A percentile compares a stretch with the other conserved stretches of the same genome.
Evolutionary conservation across 2,888 invertebrate species (phyloP).

Genomic region (Conus canariensis): DNA sequence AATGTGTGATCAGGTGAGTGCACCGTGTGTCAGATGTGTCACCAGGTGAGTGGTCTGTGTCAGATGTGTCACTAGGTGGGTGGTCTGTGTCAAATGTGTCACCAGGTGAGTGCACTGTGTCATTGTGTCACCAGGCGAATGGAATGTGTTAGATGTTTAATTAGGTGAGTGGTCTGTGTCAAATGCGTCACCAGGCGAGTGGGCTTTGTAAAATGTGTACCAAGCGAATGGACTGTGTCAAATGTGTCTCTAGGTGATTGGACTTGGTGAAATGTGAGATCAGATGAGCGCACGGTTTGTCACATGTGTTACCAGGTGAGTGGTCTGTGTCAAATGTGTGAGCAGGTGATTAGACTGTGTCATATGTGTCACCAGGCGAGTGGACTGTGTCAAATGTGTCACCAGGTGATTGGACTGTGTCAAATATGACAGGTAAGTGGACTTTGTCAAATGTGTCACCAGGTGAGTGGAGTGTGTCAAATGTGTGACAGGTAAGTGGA

Average conservation of each 20-base stretch:
- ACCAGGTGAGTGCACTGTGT: slow-evolving; percentile 49
- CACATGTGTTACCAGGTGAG: background rate
- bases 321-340: slow-evolving; percentile 62
- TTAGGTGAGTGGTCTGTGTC: slow-evolving; percentile 50
- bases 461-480: background rate
- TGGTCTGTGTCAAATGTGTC: background rate
- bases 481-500: background rate
- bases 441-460: slow-evolving; percentile 42
- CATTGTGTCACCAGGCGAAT: background rate
- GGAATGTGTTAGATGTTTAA: too few relatives aligned
- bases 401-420: background rate
- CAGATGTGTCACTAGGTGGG: background rate
- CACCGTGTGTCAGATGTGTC: slow-evolving; percentile 73
- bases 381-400: background rate
- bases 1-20: slow-evolving; percentile 74
- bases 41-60: slow-evolving; percentile 63
- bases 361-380: slow-evolving; percentile 60
- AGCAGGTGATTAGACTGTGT: slow-evolving; percentile 63
- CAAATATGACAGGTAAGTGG: background rate
- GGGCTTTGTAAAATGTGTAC: slow-evolving; percentile 39
- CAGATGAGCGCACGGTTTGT: too few relatives aligned
- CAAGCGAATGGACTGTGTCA: background rate
- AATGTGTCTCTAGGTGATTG: slow-evolving; percentile 2
- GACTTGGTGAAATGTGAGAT: slow-evolving; percentile 52
- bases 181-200: background rate